Conservation (phyloP, 2,888 invertebrate genomes). For the Seira sanloemensis region DNA sequence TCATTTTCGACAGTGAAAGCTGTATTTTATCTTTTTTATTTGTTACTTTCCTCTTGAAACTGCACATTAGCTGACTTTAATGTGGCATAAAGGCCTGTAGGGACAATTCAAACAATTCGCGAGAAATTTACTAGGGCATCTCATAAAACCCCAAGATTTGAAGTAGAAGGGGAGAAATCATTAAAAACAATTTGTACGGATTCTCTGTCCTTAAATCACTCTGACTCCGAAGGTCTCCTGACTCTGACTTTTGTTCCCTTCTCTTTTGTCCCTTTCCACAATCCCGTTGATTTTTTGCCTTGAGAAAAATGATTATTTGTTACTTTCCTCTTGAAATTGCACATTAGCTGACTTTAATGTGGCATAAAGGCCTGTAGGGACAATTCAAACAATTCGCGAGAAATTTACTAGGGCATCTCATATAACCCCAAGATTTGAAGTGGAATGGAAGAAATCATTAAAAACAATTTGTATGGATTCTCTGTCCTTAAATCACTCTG, state of each 20-base stretch:
- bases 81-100: not conserved
- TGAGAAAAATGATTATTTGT: not conserved
- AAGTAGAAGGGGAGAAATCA: not conserved
- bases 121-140: too few species aligned
- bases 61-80: not conserved
- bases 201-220: not conserved
- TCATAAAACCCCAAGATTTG: too few species aligned
- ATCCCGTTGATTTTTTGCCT: too few species aligned
- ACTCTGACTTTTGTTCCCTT: too few species aligned
- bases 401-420: too few species aligned
- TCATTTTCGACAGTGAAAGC: too few species aligned
- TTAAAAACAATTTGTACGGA: not conserved
- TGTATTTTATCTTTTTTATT: too few species aligned
- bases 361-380: not conserved
- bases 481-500: not conserved
- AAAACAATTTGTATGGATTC: not conserved
- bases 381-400: not conserved
- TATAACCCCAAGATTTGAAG: not conserved
- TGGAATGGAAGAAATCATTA: not conserved
- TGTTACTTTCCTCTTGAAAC: not conserved
- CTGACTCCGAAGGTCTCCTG: not conserved
- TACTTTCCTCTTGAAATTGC: not conserved
- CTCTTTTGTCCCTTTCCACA: too few species aligned
- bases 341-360: not conserved
- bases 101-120: not conserved